Conservation (phyloP, 2,797 vertebrate species). For the Lepilemur septentrionalis region DNA sequence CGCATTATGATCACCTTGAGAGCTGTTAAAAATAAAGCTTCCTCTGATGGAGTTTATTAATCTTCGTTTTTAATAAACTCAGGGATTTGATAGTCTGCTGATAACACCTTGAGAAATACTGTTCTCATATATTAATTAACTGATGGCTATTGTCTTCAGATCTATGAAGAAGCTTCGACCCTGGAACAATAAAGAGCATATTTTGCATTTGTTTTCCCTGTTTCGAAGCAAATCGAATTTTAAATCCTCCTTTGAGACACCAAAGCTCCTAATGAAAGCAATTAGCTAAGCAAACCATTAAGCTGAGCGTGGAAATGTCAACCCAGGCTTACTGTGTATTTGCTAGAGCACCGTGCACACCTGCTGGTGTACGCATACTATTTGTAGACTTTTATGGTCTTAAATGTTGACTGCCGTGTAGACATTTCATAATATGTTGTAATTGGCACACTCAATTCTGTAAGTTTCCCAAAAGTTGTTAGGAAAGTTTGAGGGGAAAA, state of each 20-base stretch:
- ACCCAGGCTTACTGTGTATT: neutral
- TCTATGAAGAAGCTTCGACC: slow-evolving; percentile 23
- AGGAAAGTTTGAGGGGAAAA: neutral
- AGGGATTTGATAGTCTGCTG: neutral
- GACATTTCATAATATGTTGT: neutral
- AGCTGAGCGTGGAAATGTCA: slow-evolving; percentile 35
- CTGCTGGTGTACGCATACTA: accelerated
- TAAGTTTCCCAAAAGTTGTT: neutral
- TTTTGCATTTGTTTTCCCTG: slow-evolving; percentile 33
- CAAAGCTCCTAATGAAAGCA: slow-evolving; percentile 56
- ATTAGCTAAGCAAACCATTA: slow-evolving; percentile 49
- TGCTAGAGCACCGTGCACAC: neutral
- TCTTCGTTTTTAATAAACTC: slow-evolving; percentile 23
- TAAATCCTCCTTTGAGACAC: slow-evolving; percentile 53
- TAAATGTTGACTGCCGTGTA: neutral
- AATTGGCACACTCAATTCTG: neutral
- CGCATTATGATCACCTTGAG: neutral
- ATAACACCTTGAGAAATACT: neutral
- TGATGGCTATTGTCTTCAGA: slow-evolving; percentile 13
- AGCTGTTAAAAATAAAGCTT: neutral
- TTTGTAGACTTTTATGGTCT: neutral
- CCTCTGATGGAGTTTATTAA: neutral
- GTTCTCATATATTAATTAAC: slow-evolving; percentile 45
- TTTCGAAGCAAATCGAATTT: slow-evolving; percentile 62
- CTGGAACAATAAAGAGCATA: neutral